Evolutionary conservation across 1,140 invertebrate genomes (phyloP).

Genomic region (Drosophila santomea): DNA sequence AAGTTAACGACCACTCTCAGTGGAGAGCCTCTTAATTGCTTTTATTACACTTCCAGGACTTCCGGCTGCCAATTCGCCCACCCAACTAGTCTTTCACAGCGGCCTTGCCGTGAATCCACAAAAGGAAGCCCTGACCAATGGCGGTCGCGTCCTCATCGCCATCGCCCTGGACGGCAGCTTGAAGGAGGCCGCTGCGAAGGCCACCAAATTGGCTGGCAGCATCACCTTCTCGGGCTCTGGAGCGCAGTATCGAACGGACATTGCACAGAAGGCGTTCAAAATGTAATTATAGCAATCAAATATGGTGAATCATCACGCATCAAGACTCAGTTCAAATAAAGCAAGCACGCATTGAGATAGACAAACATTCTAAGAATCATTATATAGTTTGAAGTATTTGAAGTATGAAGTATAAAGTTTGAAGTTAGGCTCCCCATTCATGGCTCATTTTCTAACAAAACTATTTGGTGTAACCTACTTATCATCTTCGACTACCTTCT

Average conservation of each 20-base stretch:
- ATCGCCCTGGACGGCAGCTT: conserved; percentile 89
- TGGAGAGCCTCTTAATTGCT: not conserved
- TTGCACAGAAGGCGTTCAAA: conserved; percentile 93
- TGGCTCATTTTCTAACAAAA: no score
- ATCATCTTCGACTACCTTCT: not conserved
- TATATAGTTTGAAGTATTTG: no score
- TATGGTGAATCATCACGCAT: not conserved
- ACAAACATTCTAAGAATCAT: not conserved
- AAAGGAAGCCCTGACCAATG: conserved; percentile 92
- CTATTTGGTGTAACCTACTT: not conserved
- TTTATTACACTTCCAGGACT: conserved; percentile 47
- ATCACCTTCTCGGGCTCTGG: conserved; percentile 91
- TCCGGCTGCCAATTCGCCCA: conserved; percentile 50
- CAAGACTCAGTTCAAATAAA: conserved; percentile 5
- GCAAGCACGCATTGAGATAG: no score
- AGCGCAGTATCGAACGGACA: conserved; percentile 94
- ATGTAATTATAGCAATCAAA: conserved; percentile 86
- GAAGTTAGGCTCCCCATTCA: no score
- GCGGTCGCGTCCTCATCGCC: conserved; percentile 95
- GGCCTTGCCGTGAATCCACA: conserved; percentile 87
- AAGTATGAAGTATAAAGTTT: no score
- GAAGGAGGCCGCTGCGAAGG: conserved; percentile 89
- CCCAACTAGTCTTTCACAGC: conserved; percentile 90
- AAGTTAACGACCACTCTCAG: conserved; percentile 45
- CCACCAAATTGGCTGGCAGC: conserved; percentile 88